These are phyloP conservation scores for Cyphomyrus plagiostoma DNA, from an alignment of 2,113 vertebrate genomes.

Conservation along the genomic window DNA sequence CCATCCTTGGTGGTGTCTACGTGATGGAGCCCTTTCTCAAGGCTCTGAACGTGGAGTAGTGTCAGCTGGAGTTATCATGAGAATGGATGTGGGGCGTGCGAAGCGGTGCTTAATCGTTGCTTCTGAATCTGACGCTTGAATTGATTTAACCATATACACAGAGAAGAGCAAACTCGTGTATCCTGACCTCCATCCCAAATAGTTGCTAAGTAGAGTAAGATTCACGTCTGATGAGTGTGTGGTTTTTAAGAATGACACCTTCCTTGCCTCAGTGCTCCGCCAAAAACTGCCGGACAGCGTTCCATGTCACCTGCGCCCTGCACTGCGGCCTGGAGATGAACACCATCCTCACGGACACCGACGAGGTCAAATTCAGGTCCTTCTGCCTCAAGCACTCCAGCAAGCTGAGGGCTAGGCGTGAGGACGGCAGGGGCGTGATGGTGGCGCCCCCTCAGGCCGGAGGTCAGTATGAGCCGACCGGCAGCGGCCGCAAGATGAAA, in stretches of 20 bases:
- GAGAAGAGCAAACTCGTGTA: not conserved
- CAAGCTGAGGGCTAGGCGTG: conserved; percentile 40
- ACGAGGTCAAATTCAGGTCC: conserved; percentile 96
- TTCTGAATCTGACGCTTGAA: not conserved
- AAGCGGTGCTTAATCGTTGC: not conserved
- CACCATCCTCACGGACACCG: conserved; percentile 84
- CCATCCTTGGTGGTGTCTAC: not conserved
- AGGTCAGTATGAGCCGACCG: conserved; percentile 59
- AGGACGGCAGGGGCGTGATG: conserved; percentile 36
- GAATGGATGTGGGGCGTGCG: not conserved
- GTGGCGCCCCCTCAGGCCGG: conserved; percentile 63
- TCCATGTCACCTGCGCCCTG: conserved; percentile 92
- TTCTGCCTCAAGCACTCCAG: conserved; percentile 87
- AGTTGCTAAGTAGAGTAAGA: not conserved
- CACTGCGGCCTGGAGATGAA: conserved; percentile 84
- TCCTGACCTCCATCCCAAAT: not conserved
- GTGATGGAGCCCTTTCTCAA: not conserved
- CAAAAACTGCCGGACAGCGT: conserved; percentile 89
- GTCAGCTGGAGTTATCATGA: not conserved
- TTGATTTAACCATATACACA: not conserved
- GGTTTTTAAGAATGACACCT: not conserved
- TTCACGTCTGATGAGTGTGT: not conserved
- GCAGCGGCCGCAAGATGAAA: conserved; percentile 82
- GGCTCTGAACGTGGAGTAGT: not conserved
- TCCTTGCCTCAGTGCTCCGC: conserved; percentile 76